These are phyloP conservation scores for Pollenia amentaria DNA, from an alignment of 2,888 invertebrate genomes.

Conservation along the genomic window DNA sequence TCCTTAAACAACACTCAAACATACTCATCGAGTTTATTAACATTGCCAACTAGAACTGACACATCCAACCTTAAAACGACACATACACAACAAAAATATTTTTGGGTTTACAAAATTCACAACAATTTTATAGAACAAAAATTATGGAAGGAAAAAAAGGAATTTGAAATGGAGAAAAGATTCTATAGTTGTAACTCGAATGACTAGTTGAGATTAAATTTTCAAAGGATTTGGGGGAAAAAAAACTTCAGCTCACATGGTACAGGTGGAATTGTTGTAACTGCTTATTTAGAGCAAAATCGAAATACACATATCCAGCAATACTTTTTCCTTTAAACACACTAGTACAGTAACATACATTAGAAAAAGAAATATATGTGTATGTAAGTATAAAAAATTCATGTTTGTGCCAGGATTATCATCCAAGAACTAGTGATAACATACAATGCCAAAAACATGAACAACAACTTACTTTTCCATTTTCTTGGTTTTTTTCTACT, in stretches of 20 bases:
- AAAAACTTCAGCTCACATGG: constrained; percentile 2
- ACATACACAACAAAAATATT: constrained; percentile 33
- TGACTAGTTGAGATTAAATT: constrained; percentile 55
- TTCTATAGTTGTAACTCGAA: constrained; percentile 33
- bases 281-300: neutral
- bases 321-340: constrained; percentile 14
- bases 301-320: neutral
- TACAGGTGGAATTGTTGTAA: constrained; percentile 54
- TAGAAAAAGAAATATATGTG: neutral
- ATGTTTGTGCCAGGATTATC: constrained; percentile 59
- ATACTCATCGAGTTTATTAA: constrained; percentile 39
- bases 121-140: constrained; percentile 4
- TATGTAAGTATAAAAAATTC: constrained; percentile 21
- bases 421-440: constrained; percentile 57
- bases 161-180: neutral
- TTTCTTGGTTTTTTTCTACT: constrained; percentile 11
- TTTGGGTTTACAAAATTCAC: constrained; percentile 27
- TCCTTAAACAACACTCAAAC: constrained; percentile 4
- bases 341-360: constrained; percentile 11
- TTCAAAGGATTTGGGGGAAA: constrained; percentile 18
- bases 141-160: neutral
- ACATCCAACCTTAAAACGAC: constrained; percentile 37
- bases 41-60: constrained; percentile 55
- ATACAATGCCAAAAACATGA: constrained; percentile 64
- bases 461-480: constrained; percentile 45